Evolutionary conservation across 1,140 invertebrate genomes (phyloP), one percentile per base, ranked within the genome.

Genomic region (Xylocopa sonorina): DNA sequence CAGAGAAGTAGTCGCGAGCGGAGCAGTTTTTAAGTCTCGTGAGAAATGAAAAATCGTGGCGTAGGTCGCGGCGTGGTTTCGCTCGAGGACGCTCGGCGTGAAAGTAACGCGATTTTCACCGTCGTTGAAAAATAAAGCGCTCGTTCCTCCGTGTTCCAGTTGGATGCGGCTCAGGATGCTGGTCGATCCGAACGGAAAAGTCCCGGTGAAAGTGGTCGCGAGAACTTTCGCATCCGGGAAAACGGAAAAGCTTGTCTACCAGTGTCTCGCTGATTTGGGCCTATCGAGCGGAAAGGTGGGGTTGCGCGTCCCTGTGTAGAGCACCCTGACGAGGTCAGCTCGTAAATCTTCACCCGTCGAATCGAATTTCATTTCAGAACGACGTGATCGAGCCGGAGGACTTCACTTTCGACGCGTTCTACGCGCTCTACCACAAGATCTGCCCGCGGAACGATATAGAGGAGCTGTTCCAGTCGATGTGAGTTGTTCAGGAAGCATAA

Each of bases 371-470:
- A n/a, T 83, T 81, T 32, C 87, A 96, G 95, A 97, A 97, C 89
- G 99, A 99, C 91, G 97, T 97, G 46, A 99, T 99, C 92, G 98
- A 99, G 88, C 97, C 96, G 62, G 95, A 95, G 68, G 96, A 97
- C 75, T 99, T 99, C 91, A 99, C 99, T 2, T 99, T 99, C 92
- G 99, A 99, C 81, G 99, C 99, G 90, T 99, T 99, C 93, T 99
- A 99, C 93, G 96, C 97, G 53, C 94, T 99, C 1, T 99, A 99
- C 92, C 98, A 99, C 92, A 99, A 99, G 94, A 99, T 99, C 86
- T 99, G 99, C 92, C 99, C 99, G 12, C 95, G 99, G 83, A 99
- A 99, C 89, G 99, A 99, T 91, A 99, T 99, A 85, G 99, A 99
- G 92, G 98, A 99, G 92, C 93, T 99, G 7, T 99, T 99, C 91